These are phyloP conservation scores for Clunio marinus DNA, from an alignment of 2,888 invertebrate genomes.

Conservation along the genomic window DNA sequence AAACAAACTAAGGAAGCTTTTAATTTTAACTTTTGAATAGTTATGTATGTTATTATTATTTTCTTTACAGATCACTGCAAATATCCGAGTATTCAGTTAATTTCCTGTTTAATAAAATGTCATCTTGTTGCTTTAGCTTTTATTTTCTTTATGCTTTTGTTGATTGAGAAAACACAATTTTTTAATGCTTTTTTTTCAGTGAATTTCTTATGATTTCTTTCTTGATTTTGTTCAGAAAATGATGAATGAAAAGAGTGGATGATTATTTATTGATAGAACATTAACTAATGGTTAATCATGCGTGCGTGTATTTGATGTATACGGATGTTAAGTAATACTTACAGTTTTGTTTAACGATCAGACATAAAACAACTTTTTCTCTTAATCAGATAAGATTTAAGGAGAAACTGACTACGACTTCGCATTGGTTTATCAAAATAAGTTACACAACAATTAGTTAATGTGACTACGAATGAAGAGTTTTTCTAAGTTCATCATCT, in stretches of 20 bases:
- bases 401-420: constrained; percentile 23
- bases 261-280: no score
- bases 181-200: background rate
- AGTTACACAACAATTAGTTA: constrained; percentile 28
- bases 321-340: no score
- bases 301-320: background rate
- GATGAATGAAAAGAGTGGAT: constrained; percentile 2
- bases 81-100: constrained; percentile 9
- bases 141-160: background rate
- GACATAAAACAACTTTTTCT: background rate
- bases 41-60: no score
- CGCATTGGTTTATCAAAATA: constrained; percentile 13
- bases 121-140: background rate
- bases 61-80: constrained; percentile 23
- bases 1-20: background rate
- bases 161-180: constrained; percentile 13
- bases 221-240: no score
- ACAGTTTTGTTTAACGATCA: constrained; percentile 1
- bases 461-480: background rate
- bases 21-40: background rate
- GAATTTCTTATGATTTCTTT: background rate
- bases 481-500: background rate
- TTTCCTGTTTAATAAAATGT: constrained; percentile 17
- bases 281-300: constrained; percentile 26
- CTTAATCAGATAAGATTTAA: background rate